phyloP scores from a whole-genome alignment of 2,797 vertebrate species.

The Coregonus ussuriensis region DNA sequence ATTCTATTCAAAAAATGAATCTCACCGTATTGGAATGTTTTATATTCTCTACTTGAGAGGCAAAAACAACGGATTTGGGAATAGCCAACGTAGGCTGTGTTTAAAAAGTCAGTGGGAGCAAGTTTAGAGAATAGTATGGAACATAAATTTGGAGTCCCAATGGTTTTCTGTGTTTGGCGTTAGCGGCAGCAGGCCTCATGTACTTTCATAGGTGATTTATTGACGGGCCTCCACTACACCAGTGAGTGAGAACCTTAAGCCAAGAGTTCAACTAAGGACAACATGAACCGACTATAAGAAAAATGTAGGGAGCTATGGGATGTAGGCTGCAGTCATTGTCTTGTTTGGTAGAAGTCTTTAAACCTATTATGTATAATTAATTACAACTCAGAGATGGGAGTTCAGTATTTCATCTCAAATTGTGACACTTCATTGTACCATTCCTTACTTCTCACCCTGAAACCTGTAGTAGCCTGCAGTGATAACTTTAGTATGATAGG shows the following conservation, averaged over 20 bases:
- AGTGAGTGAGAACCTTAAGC: slow-evolving; percentile 12
- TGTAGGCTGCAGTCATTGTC: background rate
- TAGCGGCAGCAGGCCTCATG: slow-evolving; percentile 19
- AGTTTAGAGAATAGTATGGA: slow-evolving; percentile 38
- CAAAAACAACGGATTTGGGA: slow-evolving; percentile 3
- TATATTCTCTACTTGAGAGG: slow-evolving; percentile 5
- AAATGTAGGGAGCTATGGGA: background rate
- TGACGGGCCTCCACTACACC: slow-evolving; percentile 26
- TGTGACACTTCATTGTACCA: background rate
- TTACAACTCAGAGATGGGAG: background rate
- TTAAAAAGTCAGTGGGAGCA: slow-evolving; percentile 22
- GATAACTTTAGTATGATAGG: background rate
- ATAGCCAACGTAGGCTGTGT: background rate
- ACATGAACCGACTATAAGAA: slow-evolving; percentile 10
- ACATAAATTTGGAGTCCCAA: slow-evolving; percentile 42
- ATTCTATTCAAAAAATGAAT: slow-evolving; percentile 27
- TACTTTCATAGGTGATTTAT: slow-evolving; percentile 55
- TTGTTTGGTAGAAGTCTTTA: background rate
- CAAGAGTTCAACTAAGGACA: slow-evolving; percentile 54
- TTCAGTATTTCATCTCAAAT: background rate
- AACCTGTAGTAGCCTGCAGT: background rate
- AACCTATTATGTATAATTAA: background rate
- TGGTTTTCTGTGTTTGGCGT: slow-evolving; percentile 56
- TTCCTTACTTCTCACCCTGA: background rate
- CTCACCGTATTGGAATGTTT: slow-evolving; percentile 52